A percentile compares a stretch with the other conserved stretches of the same genome.
These are phyloP conservation scores for Hydractinia symbiolongicarpus DNA, from an alignment of 30 jellyfish, hydroid and myxozoan genomes.

Conservation along the genomic window DNA sequence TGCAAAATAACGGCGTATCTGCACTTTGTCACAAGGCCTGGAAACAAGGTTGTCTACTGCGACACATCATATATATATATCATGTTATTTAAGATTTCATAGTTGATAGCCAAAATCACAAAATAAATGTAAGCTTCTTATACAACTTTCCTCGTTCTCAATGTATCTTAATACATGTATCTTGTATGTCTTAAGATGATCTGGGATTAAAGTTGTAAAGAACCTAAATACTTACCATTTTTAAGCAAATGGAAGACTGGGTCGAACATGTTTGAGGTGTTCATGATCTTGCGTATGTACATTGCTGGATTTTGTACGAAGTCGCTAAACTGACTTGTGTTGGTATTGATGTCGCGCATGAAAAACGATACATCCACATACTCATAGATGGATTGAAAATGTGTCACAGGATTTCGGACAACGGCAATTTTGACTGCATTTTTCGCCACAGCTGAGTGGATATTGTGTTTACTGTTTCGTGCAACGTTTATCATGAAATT, in stretches of 20 bases:
- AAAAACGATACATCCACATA: slow-evolving; percentile 8
- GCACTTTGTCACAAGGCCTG: no score
- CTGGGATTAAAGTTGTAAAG: no score
- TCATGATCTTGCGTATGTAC: neutral
- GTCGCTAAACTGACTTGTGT: slow-evolving; percentile 13
- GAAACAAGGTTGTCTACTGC: no score
- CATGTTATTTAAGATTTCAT: no score
- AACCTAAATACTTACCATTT: slow-evolving; percentile 18
- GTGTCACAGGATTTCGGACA: slow-evolving; percentile 38
- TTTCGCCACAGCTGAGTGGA: slow-evolving; percentile 9
- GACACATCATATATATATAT: no score
- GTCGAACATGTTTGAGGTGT: slow-evolving; percentile 18
- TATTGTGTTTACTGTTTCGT: slow-evolving; percentile 7
- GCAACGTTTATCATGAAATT: slow-evolving; percentile 34
- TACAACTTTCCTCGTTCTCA: no score
- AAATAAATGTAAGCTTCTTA: no score
- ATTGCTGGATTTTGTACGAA: slow-evolving; percentile 17
- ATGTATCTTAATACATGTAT: no score
- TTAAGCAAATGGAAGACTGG: slow-evolving; percentile 30
- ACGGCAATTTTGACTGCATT: slow-evolving; percentile 15
- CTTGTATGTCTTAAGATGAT: no score
- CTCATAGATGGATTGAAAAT: slow-evolving; percentile 36
- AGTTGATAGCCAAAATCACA: no score
- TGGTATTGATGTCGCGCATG: slow-evolving; percentile 1
- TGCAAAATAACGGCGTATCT: no score